These are phyloP conservation scores for human DNA, from an alignment of 2,113 vertebrate genomes.

Conservation along the genomic window GRCh38 chr6:111537501-111538000, in stretches of 20 bases:
- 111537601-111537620: slow-evolving; percentile 41
- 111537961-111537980: slow-evolving; percentile 45
- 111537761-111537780: slow-evolving; percentile 72
- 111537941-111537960: slow-evolving; percentile 63
- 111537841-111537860: slow-evolving; percentile 64
- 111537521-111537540: slow-evolving; percentile 43
- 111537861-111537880: slow-evolving; percentile 59
- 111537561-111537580: slow-evolving; percentile 52
- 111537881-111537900: slow-evolving; percentile 73
- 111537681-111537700: slow-evolving; percentile 52
- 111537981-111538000: slow-evolving; percentile 26
- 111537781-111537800: slow-evolving; percentile 64
- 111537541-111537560: slow-evolving; percentile 49
- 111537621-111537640: slow-evolving; percentile 46
- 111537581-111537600: slow-evolving; percentile 43
- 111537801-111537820: slow-evolving; percentile 63
- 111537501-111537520: slow-evolving; percentile 35
- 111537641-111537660: slow-evolving; percentile 66
- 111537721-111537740: slow-evolving; percentile 48
- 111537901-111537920: slow-evolving; percentile 62
- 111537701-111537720: slow-evolving; percentile 61
- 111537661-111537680: slow-evolving; percentile 54
- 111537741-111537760: slow-evolving; percentile 49
- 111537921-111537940: slow-evolving; percentile 20
- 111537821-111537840: slow-evolving; percentile 63